Base-by-base conservation (phyloP, 2,113 vertebrate species). In the Rissa tridactyla region DNA sequence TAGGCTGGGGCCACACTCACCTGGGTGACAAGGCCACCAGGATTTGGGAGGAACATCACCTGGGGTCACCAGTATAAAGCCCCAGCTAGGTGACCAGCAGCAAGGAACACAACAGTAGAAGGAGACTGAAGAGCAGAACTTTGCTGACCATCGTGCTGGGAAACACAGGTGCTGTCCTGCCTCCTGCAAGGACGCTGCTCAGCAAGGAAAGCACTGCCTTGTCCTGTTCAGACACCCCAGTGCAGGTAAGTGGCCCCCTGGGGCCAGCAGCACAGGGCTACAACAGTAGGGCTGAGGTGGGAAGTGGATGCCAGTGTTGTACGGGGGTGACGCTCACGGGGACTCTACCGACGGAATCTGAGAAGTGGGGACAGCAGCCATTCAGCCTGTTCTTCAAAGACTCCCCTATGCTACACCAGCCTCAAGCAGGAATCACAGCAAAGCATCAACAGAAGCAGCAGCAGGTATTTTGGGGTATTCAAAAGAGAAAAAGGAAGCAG, bases 1-100 rank as follows among this genome's bases (percentile, higher is more conserved):
- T 32, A 3, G 34, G 29, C 52, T 42, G 34, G 22, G 34, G 19
- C 55, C 38, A 40, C 0, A 0, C 62, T 90, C 29, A 27, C 1
- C 3, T 5, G 30, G 19, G 15, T 34, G n/a, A 87, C 65, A 23
- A 60, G 73, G 60, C 23, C 60, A n/a, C 40, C 15, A 49, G 27
- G 34, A 64, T 22, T 38, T 17, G 57, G 57, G 29, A 42, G 7
- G 29, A 76, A 61, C 5, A 0, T 8, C 61, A 52, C 29, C 66
- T 65, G 40, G 8, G 6, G 15, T 25, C 70, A 51, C 54, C 27
- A 8, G 23, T 15, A 13, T 8, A 13, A n/a, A 22, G 2, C 8
- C 38, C 10, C 69, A 47, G 20, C 19, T 36, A 60, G n/a, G 71
- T 42, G 26, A 51, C 10, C 40, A 61, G 71, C 34, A 82, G 49